Evolutionary conservation across 2,888 invertebrate genomes (phyloP).

Genomic region (Yponomeuta evonymella): DNA sequence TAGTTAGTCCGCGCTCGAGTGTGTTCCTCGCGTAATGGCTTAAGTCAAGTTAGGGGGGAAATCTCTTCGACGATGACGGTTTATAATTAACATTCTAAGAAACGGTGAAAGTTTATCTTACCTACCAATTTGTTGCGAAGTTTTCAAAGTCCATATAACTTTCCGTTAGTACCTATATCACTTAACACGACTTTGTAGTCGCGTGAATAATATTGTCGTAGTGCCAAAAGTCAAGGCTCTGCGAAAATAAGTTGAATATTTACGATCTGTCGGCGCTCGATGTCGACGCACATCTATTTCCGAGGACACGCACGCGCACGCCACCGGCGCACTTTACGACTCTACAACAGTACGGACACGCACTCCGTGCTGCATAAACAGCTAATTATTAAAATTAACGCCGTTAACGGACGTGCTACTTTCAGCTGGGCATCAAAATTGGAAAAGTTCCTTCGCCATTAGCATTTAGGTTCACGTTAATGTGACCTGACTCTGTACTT

Average conservation of each 20-base stretch:
- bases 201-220: conserved; percentile 6
- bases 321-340: conserved; percentile 39
- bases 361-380: conserved; percentile 53
- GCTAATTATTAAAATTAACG: conserved; percentile 57
- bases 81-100: conserved; percentile 13
- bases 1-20: neutral
- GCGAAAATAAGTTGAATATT: conserved; percentile 56
- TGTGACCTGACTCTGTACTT: conserved; percentile 11
- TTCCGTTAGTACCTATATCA: neutral
- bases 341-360: conserved; percentile 43
- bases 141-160: conserved; percentile 2
- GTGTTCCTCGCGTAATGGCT: neutral
- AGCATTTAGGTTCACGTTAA: conserved; percentile 8
- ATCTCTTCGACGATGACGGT: conserved; percentile 8
- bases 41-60: conserved; percentile 7
- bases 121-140: conserved; percentile 1
- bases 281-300: conserved; percentile 48
- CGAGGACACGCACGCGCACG: conserved; percentile 44
- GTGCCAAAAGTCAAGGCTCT: conserved; percentile 49
- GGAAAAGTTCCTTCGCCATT: conserved; percentile 44
- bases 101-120: conserved; percentile 10
- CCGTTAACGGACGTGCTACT: conserved; percentile 48
- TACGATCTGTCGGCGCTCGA: conserved; percentile 42
- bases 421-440: conserved; percentile 46
- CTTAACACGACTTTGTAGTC: neutral